Evolutionary conservation across 2,888 invertebrate species (phyloP), one percentile per base, ranked within the genome.

Genomic region (Agriopis aurantiaria): DNA sequence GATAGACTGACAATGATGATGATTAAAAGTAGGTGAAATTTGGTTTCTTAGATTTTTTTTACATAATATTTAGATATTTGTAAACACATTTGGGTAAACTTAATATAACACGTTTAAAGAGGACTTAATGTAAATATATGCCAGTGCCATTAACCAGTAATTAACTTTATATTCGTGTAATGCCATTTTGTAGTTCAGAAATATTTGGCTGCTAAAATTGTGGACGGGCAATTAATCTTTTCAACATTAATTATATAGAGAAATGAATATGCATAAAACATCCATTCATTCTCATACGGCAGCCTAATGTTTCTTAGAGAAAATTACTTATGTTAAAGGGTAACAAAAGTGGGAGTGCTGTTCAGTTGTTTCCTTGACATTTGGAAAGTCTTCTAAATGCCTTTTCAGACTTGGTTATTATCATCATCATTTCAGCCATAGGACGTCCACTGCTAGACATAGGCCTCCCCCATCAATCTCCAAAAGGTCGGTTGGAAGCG

Each of bases 151-250:
- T 5, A 33, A 33, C 33, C 33, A 33, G 33, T 33, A 33, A 33
- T 33, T 33, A 33, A 33, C 33, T 33, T 33, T 33, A 5, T 33
- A 43, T 43, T 43, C 43, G 11, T 48, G n/a, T n/a, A 11, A 53
- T 6, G n/a, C 55, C 14, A n/a, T 23, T 58, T 23, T 46, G 23
- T 43, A 10, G n/a, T 23, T 23, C 23, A 58, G 11, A 58, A 10
- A 8, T 45, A 46, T 46, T 58, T 58, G 23, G 45, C 11, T 45
- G 12, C 6, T 60, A 43, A 43, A 66, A 62, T 55, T 46, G 56
- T 48, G 53, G 46, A 49, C n/a, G 64, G 40, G 33, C 11, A 69
- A 69, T 69, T 69, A 69, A 69, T 69, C 65, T 56, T 69, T 69
- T 65, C 60, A 60, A 56, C 60, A 9, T 14, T 65, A 60, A 65